Evolutionary conservation across 2,888 invertebrate species (phyloP), one percentile per base, ranked within the genome.

Genomic region (Molorchus minor): DNA sequence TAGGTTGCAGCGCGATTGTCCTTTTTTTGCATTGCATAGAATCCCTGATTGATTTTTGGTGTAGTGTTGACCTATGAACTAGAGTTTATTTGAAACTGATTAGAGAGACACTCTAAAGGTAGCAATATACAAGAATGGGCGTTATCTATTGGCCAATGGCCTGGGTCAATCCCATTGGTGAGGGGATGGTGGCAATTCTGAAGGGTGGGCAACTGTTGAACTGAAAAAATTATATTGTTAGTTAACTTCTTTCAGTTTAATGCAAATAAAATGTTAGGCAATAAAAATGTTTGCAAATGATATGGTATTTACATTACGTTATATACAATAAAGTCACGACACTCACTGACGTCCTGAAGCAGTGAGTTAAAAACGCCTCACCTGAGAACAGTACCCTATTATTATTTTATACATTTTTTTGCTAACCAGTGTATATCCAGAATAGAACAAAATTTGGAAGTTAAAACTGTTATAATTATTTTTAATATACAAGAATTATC

Each of bases 101-200:
- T 64, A 67, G 65, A 65, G 67, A 66, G 61, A 70, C 61, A 56
- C 51, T n/a, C n/a, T 56, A 44, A 61, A 33, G 12, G 61, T 62
- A 66, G 65, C 69, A 59, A 59, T 55, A 43, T 64, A 61, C 52
- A 57, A 53, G 19, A 59, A 56, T 30, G 68, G 70, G 62, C 72
- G 77, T 79, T 79, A 79, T 75, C 79, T 79, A 71, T 72, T 74
- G 58, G 65, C 69, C 33, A 59, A 56, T 52, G 71, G 69, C 78
- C 77, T 85, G 80, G 86, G 88, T 92, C 90, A 94, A 64, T 96
- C 94, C 98, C 98, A 98, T 80, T 96, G 94, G 83, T 97, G 96
- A 72, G 98, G 98, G 77, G 97, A 97, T 36, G 98, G 98, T 78
- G 98, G 98, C 83, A 98, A 86, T 86, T 98, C 98, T 69, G 96